A percentile compares a stretch with the other conserved stretches of the same genome.
phyloP scores from a whole-genome alignment of 2,888 invertebrate genomes.

The Clanis bilineata region DNA sequence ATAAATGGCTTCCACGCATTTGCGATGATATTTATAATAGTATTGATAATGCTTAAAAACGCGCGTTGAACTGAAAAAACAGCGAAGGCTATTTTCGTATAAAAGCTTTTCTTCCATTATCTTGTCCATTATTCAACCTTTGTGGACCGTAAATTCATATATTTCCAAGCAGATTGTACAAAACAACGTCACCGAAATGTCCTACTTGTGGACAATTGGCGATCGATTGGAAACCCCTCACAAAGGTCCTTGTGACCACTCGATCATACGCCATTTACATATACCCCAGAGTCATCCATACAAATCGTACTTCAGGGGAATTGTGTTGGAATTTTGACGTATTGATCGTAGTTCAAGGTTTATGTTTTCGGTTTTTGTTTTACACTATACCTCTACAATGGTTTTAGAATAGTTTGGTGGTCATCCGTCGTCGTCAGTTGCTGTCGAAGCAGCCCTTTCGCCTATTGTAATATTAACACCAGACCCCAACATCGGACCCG shows the following conservation, averaged over 20 bases:
- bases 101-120: no score
- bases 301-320: neutral
- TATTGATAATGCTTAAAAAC: no score
- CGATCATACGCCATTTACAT: neutral
- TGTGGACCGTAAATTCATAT: neutral
- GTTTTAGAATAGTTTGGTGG: no score
- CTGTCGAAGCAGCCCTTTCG: no score
- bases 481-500: no score
- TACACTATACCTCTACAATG: no score
- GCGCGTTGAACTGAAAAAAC: no score
- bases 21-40: no score
- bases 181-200: neutral
- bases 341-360: neutral
- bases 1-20: no score
- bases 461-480: no score
- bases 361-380: neutral
- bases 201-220: slow-evolving; percentile 1
- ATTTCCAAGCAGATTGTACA: neutral
- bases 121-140: neutral
- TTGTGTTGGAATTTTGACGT: neutral
- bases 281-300: neutral
- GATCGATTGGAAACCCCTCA: neutral
- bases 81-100: no score
- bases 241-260: slow-evolving; percentile 3
- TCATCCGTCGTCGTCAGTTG: no score